Evolutionary conservation across 1,140 invertebrate genomes (phyloP), one percentile per base, ranked within the genome.

Genomic region (Cherax quadricarinatus): DNA sequence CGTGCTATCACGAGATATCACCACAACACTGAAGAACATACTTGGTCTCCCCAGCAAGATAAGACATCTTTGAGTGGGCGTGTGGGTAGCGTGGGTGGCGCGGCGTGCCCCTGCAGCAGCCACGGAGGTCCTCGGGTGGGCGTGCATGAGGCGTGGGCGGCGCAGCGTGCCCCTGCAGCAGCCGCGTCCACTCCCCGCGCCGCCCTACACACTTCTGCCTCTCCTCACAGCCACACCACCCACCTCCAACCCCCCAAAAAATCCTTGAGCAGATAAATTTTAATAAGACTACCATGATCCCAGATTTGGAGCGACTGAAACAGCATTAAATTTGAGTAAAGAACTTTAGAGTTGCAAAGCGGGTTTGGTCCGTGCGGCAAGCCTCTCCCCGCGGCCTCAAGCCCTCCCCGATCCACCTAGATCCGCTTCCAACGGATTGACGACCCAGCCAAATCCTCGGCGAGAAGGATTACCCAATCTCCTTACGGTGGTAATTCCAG

Each of bases 261-360:
- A 88, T 91, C 93, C 93, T 93, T 91, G 93, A 93, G 93, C 93
- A 93, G 93, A 93, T 93, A 93, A 93, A 93, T 93, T 93, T 93
- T 93, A 93, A 93, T 93, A 93, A 93, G 93, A 93, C 93, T 91
- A 91, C 89, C 93, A 91, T 93, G 93, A 93, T 93, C 93, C 93
- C 60, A 91, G 93, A 93, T 93, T 93, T 93, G 93, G 93, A 91
- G 81, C 81, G 93, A 93, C 93, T 93, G 89, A 93, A 93, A 93
- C 93, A 93, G 93, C 93, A 93, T 93, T 93, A 93, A 93, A 91
- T 93, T 93, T 91, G 93, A 93, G 93, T 91, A 93, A 93, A 93
- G 93, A 91, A 93, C 89, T 93, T 93, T 93, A 91, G 93, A 87
- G 89, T 88, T 91, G 89, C 89, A 93, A 93, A 91, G 89, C 89